Evolutionary conservation across 1,140 invertebrate species (phyloP).

Genomic region (Megathymus violae): DNA sequence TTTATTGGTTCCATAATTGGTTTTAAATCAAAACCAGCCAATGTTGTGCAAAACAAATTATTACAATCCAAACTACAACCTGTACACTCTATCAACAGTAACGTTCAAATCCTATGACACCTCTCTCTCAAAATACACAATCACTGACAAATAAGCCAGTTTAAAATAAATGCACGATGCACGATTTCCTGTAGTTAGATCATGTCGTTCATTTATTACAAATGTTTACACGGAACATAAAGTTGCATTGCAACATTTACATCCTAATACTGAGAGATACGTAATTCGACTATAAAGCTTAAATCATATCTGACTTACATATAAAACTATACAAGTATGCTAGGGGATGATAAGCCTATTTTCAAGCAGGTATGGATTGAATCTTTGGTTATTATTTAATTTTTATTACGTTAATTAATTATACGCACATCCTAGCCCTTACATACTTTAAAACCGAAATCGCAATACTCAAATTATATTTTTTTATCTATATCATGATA

Average conservation of each 20-base stretch:
- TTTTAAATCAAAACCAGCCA: not conserved
- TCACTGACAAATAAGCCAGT: constrained; percentile 11
- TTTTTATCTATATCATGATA: no score
- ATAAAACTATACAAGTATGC: no score
- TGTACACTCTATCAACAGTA: constrained; percentile 3
- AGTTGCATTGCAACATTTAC: constrained; percentile 1
- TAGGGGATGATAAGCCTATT: no score
- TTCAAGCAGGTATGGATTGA: no score
- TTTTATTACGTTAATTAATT: no score
- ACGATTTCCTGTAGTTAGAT: constrained; percentile 19
- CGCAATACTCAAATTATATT: no score
- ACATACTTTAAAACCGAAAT: no score
- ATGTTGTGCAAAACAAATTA: not conserved
- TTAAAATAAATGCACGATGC: constrained; percentile 24
- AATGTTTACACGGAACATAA: constrained; percentile 19
- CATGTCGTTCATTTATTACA: constrained; percentile 29
- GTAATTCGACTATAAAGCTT: not conserved
- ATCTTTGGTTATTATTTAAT: no score
- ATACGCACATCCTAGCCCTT: no score
- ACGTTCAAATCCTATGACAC: constrained; percentile 22
- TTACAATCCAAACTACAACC: constrained; percentile 6
- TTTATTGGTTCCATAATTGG: no score
- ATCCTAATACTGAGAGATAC: not conserved
- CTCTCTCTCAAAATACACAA: constrained; percentile 28
- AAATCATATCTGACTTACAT: not conserved